Percentiles rank a stretch among this genome's conserved stretches.
Conservation (phyloP, 1,140 invertebrate species). For the Colletes gigas region DNA sequence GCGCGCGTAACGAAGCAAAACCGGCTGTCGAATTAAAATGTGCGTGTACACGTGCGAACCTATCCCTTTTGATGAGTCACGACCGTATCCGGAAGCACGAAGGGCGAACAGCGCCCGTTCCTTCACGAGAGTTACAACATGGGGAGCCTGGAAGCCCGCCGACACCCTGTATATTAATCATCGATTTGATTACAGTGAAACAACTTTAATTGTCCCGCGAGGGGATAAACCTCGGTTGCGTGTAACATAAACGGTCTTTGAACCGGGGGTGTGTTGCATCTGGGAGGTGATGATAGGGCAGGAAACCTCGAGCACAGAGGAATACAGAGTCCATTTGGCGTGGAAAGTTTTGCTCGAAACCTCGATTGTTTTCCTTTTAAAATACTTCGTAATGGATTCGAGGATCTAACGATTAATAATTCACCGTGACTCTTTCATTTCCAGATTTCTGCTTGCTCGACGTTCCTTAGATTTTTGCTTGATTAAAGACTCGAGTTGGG, state of each 20-base stretch:
- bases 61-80: constrained; percentile 36
- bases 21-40: constrained; percentile 26
- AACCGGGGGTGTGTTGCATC: not conserved
- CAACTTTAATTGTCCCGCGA: constrained; percentile 21
- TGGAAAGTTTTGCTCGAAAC: no score
- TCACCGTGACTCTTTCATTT: no score
- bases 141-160: not conserved
- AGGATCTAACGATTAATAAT: no score
- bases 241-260: not conserved
- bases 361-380: no score
- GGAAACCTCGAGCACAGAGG: not conserved
- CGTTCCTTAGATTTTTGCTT: no score
- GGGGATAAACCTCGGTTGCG: not conserved
- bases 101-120: constrained; percentile 18
- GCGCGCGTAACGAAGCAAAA: constrained; percentile 23
- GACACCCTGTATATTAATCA: constrained; percentile 12
- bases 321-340: no score
- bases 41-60: constrained; percentile 25
- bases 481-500: no score
- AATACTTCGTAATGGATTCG: no score
- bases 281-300: not conserved
- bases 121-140: not conserved
- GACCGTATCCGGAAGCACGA: not conserved
- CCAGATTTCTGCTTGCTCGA: no score
- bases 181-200: constrained; percentile 31